phyloP scores from a whole-genome alignment of 2,113 vertebrate species.

The Tichodroma muraria region DNA sequence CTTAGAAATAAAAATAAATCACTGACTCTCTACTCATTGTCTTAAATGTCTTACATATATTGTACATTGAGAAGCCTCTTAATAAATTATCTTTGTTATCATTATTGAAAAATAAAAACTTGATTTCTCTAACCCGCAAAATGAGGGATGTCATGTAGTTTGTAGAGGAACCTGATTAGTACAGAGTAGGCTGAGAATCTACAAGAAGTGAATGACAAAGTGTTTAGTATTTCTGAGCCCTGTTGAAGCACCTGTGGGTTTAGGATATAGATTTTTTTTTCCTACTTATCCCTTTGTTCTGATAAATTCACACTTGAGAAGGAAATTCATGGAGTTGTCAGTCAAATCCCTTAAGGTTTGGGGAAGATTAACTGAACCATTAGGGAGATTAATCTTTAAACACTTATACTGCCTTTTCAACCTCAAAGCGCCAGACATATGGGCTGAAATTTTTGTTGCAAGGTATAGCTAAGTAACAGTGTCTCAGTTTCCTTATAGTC shows the following conservation, averaged over 20 bases:
- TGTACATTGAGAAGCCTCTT: background rate
- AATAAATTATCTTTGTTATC: background rate
- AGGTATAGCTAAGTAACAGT: background rate
- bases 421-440: background rate
- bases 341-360: background rate
- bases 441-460: background rate
- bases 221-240: background rate
- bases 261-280: background rate
- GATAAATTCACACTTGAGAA: background rate
- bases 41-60: background rate
- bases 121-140: background rate
- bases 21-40: background rate
- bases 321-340: background rate
- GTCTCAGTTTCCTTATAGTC: background rate
- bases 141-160: background rate
- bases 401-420: background rate
- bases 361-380: constrained; percentile 8
- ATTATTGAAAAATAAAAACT: background rate
- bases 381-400: constrained; percentile 9
- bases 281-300: background rate
- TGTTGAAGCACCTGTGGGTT: background rate
- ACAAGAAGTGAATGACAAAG: background rate
- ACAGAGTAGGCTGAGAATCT: background rate
- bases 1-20: background rate
- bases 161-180: background rate